Percentiles rank a stretch among this genome's conserved stretches.
Conservation (phyloP, 2,797 vertebrate genomes). For the Cebuella pygmaea region DNA sequence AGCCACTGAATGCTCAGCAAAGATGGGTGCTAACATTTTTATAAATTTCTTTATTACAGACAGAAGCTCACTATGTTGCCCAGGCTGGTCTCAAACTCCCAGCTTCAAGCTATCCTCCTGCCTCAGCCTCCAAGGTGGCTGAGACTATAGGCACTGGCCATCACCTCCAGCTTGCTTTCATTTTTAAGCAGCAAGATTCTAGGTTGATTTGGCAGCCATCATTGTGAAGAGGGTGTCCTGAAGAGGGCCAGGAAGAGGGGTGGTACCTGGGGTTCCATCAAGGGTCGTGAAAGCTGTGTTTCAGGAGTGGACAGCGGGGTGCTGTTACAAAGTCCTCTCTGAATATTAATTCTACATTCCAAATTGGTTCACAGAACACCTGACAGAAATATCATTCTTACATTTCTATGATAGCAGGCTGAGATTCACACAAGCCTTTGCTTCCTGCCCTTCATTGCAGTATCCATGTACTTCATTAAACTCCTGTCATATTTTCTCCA, state of each 20-base stretch:
- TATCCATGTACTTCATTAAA: slow-evolving; percentile 36
- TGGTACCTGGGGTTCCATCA: too few relatives aligned
- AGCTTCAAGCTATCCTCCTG: too few relatives aligned
- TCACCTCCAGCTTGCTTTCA: too few relatives aligned
- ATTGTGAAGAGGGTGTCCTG: not conserved
- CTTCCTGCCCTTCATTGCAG: not conserved
- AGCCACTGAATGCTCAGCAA: not conserved
- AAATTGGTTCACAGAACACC: not conserved
- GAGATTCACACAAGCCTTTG: not conserved
- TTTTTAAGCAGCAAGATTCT: not conserved
- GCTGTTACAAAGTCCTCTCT: not conserved
- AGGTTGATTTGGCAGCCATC: not conserved
- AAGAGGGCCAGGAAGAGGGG: rapidly evolving
- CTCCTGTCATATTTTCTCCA: not conserved
- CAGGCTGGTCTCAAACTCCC: too few relatives aligned
- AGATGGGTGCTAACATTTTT: not conserved
- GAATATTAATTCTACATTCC: not conserved
- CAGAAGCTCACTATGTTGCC: too few relatives aligned
- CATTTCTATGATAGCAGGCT: not conserved
- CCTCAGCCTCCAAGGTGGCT: too few relatives aligned
- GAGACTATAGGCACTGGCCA: too few relatives aligned
- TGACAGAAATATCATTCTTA: not conserved
- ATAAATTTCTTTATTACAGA: too few relatives aligned
- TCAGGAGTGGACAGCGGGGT: too few relatives aligned
- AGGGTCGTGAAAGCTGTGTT: not conserved